Evolutionary conservation across 1,140 invertebrate genomes (phyloP).

Genomic region (Magallana gigas): DNA sequence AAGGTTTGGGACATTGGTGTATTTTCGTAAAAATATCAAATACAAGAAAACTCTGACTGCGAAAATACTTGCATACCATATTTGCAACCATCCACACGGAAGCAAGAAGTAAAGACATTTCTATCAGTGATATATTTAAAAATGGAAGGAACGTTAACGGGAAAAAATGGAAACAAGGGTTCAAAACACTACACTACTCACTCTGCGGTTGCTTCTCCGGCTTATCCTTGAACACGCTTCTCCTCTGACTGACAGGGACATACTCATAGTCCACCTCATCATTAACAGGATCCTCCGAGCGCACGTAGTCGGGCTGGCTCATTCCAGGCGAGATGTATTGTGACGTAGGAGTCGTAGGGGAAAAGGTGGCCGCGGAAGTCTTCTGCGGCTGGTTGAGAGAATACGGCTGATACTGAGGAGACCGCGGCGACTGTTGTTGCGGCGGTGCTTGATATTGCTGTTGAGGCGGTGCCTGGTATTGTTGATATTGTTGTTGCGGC

Average conservation of each 20-base stretch:
- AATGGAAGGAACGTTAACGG: too few species aligned
- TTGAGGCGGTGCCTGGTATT: constrained; percentile 16
- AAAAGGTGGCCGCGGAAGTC: not conserved
- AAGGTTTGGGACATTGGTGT: not conserved
- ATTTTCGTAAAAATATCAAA: not conserved
- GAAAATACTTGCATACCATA: not conserved
- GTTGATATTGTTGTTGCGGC: constrained; percentile 47
- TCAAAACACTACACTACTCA: not conserved
- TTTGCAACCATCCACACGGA: not conserved
- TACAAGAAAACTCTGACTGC: not conserved
- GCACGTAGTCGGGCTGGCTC: constrained; percentile 55
- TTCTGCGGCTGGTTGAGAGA: constrained; percentile 20
- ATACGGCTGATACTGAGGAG: constrained; percentile 34
- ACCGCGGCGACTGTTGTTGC: not conserved
- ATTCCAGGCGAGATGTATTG: constrained; percentile 40
- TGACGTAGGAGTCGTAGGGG: constrained; percentile 35
- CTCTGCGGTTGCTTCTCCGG: not conserved
- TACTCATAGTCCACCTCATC: constrained; percentile 64
- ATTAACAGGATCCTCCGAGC: constrained; percentile 55
- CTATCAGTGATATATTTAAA: too few species aligned
- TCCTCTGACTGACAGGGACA: constrained; percentile 58
- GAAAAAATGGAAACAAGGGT: too few species aligned
- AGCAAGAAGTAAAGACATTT: too few species aligned
- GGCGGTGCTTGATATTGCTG: not conserved
- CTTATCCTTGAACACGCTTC: constrained; percentile 50